Base-by-base conservation (phyloP, 2,888 invertebrate genomes). In the Melanostoma scalare region DNA sequence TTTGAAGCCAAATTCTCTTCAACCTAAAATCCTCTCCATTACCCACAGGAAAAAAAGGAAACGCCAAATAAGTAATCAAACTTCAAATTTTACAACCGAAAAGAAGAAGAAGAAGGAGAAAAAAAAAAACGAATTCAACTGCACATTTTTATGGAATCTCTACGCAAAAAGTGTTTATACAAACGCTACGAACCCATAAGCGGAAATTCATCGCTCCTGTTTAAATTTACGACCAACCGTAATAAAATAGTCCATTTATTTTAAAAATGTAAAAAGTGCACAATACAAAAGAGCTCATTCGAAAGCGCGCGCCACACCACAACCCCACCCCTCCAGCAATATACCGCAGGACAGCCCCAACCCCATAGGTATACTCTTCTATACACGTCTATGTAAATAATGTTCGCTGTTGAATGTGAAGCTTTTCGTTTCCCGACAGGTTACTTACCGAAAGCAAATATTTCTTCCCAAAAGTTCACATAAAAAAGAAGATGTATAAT, bases 221-320 rank as follows among this genome's bases (percentile, higher is more conserved):
- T 84, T 84, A 79, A 75, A 84, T 84, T 84, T 84, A 84, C 79
- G 84, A 75, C 79, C 73, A 65, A 44, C 71, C 55, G 69, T 84
- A 84, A 84, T 84, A 79, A 84, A 79, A 79, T 79, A 84, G 79
- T 67, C 79, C 84, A 84, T 84, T 84, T 84, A 79, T 84, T 50
- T 84, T 84, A 84, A 84, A 84, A 84, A 79, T 74, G 46, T 84
- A 55, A 69, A 78, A 65, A 48, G 20, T 69, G 74, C 68, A 77
- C 61, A 53, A 40, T 53, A 60, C 76, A 53, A 63, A 10, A 67
- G 81, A 61, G 56, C 68, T 77, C 53, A 30, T 56, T 55, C 56
- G 44, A 36, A 63, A 63, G 48, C 48, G 36, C 48, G 61, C 53
- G 72, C 46, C 60, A 46, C 72, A 65, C 35, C 58, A 6, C 30